These are phyloP conservation scores for Sebastes fasciatus DNA, from an alignment of 2,113 vertebrate species.

Conservation along the genomic window DNA sequence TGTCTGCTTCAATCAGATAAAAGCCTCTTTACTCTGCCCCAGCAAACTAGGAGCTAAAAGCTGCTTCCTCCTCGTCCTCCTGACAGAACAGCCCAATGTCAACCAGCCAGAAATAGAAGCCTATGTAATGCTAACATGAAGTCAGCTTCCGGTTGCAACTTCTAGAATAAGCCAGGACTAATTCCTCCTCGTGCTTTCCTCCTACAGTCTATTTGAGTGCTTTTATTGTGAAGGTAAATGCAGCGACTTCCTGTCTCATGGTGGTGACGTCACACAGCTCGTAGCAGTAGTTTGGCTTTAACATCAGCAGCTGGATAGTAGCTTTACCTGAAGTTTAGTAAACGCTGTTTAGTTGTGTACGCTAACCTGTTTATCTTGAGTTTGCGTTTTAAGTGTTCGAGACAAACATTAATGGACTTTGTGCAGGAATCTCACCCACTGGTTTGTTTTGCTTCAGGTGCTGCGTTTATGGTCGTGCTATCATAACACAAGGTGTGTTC, in stretches of 20 bases:
- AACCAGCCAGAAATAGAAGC: constrained; percentile 47
- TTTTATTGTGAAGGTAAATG: constrained; percentile 25
- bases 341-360: background rate
- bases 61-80: constrained; percentile 46
- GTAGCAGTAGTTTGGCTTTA: background rate
- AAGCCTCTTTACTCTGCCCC: background rate
- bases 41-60: background rate
- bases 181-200: background rate
- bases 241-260: background rate
- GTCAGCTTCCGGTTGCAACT: constrained; percentile 16
- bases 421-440: background rate
- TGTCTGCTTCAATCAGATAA: background rate
- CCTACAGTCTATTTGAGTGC: fast-evolving
- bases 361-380: background rate
- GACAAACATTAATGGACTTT: background rate
- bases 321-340: background rate
- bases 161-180: background rate
- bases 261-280: background rate
- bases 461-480: background rate
- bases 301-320: background rate
- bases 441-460: constrained; percentile 9
- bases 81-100: constrained; percentile 63
- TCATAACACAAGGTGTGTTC: constrained; percentile 24
- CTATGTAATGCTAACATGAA: background rate
- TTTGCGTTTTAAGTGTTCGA: too few species aligned